A percentile compares a stretch with the other conserved stretches of the same genome.
These are phyloP conservation scores for Leptonema lineaticorne DNA, from an alignment of 1,140 invertebrate genomes.

Conservation along the genomic window DNA sequence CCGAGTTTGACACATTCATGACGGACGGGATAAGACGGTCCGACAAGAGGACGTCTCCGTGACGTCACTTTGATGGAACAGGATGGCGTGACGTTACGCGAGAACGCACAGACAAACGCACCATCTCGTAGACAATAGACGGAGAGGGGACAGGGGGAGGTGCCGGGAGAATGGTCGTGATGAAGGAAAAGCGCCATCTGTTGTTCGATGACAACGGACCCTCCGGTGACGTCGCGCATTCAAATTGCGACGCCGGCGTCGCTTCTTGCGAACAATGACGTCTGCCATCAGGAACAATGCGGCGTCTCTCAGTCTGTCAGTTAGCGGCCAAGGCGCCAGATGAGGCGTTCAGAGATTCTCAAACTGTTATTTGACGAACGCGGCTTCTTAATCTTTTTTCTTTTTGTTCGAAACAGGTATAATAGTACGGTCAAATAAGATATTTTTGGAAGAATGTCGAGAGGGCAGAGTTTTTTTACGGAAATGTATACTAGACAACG, in stretches of 20 bases:
- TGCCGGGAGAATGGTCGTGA: neutral
- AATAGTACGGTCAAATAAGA: too few species aligned
- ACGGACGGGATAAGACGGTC: too few species aligned
- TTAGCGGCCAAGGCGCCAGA: conserved; percentile 36
- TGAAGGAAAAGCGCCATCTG: neutral
- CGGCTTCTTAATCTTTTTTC: too few species aligned
- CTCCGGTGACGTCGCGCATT: neutral
- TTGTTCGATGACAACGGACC: neutral
- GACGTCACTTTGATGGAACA: too few species aligned
- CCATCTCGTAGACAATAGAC: neutral
- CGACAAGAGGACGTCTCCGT: too few species aligned
- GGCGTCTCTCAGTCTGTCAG: conserved; percentile 36
- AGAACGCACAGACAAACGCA: neutral
- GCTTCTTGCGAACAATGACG: conserved; percentile 34
- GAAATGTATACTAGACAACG: too few species aligned
- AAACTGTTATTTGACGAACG: too few species aligned
- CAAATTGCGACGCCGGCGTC: conserved; percentile 4
- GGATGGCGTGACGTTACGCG: too few species aligned
- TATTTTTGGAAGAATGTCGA: too few species aligned
- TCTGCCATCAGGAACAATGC: conserved; percentile 34
- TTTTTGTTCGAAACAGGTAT: too few species aligned
- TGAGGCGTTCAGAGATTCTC: conserved; percentile 32
- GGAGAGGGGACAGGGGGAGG: neutral
- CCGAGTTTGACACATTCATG: too few species aligned
- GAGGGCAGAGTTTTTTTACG: too few species aligned